Base-by-base conservation (phyloP, 2,888 invertebrate genomes). In the Fissipunctia ypsillon region DNA sequence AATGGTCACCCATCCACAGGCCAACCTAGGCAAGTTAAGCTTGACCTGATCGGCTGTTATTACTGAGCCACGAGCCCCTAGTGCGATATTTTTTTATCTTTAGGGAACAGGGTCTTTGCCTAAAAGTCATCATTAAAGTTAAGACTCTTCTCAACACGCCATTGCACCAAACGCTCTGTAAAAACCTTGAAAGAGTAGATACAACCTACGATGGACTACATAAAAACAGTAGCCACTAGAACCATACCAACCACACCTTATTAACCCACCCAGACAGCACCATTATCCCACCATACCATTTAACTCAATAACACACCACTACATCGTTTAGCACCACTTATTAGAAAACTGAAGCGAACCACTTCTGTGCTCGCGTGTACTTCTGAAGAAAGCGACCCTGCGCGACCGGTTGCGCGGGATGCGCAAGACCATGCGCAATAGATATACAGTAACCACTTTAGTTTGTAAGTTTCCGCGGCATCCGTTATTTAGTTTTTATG, bases 361-460 rank as follows among this genome's bases (percentile, higher is more conserved):
- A 77, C 69, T 87, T 84, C 50, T 80, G 75, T 31, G 73, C 64
- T 59, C 70, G 75, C 57, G 35, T 86, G 84, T 87, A 85, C 82
- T 35, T 54, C 56, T 35, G 70, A 87, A 78, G 89, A 88, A 88
- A 88, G 89, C 84, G 83, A 83, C 84, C 87, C 82, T 87, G 86
- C 70, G 57, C 54, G 65, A 85, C 88, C 84, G 84, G 88, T 81
- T 65, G 69, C 48, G 54, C 82, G 72, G 80, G 81, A 81, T 80
- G 74, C 70, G 79, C 67, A 64, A 57, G 35, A 70, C 54, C 76
- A 66, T 71, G 70, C 65, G 63, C 65, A 73, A 52, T 64, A 73
- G 41, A 68, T 69, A 71, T 69, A 71, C 68, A 56, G 69, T 84
- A 76, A 84, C 56, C 65, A 75, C 72, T 77, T 83, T 50, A 69